phyloP scores from a whole-genome alignment of 2,888 invertebrate genomes.

The Melangyna quadrimaculata region DNA sequence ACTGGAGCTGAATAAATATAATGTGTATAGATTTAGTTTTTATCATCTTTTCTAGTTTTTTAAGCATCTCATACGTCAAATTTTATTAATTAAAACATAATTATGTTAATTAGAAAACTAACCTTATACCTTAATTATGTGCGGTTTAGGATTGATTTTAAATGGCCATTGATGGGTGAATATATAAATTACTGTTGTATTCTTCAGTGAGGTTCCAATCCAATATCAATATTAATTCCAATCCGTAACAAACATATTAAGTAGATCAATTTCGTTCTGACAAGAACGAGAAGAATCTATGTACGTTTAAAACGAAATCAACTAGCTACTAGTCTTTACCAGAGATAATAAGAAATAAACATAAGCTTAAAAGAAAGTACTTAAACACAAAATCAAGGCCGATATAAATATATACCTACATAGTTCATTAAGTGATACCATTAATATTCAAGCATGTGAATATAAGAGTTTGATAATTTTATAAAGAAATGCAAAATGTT shows the following conservation, averaged over 20 bases:
- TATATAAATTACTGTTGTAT: neutral
- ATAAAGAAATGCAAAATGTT: neutral
- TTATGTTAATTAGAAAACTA: neutral
- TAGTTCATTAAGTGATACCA: neutral
- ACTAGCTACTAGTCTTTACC: neutral
- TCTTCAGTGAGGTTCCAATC: neutral
- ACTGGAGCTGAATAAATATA: neutral
- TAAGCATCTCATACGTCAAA: neutral
- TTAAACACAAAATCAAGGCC: neutral
- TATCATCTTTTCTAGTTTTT: neutral
- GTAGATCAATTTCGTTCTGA: neutral
- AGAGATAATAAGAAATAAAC: neutral
- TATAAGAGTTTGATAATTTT: neutral
- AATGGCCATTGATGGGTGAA: neutral
- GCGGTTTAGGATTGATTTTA: neutral
- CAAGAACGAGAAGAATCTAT: no score
- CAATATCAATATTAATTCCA: neutral
- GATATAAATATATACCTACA: neutral
- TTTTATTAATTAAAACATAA: neutral
- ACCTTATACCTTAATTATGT: no score
- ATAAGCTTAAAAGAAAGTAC: slow-evolving; percentile 16
- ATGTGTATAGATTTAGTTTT: neutral
- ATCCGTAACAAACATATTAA: neutral
- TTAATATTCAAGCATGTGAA: neutral
- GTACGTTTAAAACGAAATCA: neutral